Conservation (phyloP, 2,888 invertebrate species). For the Hyposoter dolosus region DNA sequence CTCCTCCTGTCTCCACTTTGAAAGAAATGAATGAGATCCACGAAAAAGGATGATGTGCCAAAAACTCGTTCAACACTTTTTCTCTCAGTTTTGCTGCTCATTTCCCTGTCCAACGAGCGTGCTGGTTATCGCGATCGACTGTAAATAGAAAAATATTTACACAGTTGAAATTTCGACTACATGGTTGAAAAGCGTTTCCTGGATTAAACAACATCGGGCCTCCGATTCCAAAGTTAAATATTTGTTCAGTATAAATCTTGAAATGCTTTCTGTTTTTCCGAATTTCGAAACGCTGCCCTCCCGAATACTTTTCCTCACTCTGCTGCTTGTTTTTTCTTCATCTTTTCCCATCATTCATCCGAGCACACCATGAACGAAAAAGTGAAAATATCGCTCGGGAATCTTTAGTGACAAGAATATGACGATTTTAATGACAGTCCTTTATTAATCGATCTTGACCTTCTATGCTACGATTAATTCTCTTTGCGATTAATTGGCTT, state of each 20-base stretch:
- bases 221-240: background rate
- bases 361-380: background rate
- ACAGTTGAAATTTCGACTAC: background rate
- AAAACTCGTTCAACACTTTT: constrained; percentile 70
- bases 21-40: constrained; percentile 50
- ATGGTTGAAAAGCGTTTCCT: constrained; percentile 2
- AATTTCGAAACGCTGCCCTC: background rate
- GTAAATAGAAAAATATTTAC: constrained; percentile 36
- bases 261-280: background rate
- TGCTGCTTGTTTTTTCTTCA: background rate
- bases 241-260: background rate
- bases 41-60: constrained; percentile 66
- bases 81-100: constrained; percentile 26
- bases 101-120: background rate
- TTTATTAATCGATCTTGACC: background rate
- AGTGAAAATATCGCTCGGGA: background rate
- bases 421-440: constrained; percentile 17
- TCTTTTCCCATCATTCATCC: background rate
- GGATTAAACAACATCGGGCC: background rate
- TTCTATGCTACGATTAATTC: constrained; percentile 60
- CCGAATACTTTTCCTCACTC: background rate
- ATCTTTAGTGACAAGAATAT: background rate
- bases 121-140: constrained; percentile 21
- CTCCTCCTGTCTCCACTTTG: background rate
- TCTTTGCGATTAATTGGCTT: constrained; percentile 60